Conservation (phyloP, 2,113 vertebrate genomes). For the Gadus chalcogrammus region DNA sequence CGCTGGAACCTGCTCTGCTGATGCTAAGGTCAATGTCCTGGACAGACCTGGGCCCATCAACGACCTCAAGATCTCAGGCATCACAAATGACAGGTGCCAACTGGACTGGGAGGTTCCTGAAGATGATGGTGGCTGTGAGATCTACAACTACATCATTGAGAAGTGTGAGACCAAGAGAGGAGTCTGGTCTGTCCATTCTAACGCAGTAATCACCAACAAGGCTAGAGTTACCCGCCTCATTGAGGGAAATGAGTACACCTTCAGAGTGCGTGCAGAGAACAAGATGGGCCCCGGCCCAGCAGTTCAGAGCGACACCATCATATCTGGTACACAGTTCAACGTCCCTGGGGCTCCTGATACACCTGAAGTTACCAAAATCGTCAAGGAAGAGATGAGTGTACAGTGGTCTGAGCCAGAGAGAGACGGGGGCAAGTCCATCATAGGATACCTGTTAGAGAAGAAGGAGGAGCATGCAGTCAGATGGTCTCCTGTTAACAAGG, state of each 20-base stretch:
- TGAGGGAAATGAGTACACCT: constrained; percentile 96
- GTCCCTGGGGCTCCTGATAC: constrained; percentile 87
- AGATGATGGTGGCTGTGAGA: constrained; percentile 96
- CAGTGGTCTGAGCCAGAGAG: constrained; percentile 90
- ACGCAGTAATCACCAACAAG: constrained; percentile 81
- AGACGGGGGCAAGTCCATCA: constrained; percentile 93
- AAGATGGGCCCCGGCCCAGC: constrained; percentile 97
- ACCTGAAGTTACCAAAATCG: constrained; percentile 88
- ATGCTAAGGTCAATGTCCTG: constrained; percentile 86
- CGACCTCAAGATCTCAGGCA: constrained; percentile 84
- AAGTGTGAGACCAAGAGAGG: constrained; percentile 97
- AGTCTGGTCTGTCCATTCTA: constrained; percentile 92
- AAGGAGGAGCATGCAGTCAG: constrained; percentile 86
- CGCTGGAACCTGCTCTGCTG: constrained; percentile 84
- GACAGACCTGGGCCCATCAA: constrained; percentile 90
- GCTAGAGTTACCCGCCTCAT: constrained; percentile 88
- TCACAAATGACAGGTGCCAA: constrained; percentile 88
- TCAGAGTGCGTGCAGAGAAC: constrained; percentile 95
- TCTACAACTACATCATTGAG: constrained; percentile 97
- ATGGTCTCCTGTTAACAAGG: constrained; percentile 93
- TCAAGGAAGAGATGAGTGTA: constrained; percentile 94
- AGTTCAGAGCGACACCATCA: constrained; percentile 85
- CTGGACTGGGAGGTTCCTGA: constrained; percentile 90
- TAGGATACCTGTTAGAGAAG: constrained; percentile 92
- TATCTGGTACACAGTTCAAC: constrained; percentile 89